Conservation (phyloP, 1,140 invertebrate genomes). For the Trachymyrmex cornetzi region DNA sequence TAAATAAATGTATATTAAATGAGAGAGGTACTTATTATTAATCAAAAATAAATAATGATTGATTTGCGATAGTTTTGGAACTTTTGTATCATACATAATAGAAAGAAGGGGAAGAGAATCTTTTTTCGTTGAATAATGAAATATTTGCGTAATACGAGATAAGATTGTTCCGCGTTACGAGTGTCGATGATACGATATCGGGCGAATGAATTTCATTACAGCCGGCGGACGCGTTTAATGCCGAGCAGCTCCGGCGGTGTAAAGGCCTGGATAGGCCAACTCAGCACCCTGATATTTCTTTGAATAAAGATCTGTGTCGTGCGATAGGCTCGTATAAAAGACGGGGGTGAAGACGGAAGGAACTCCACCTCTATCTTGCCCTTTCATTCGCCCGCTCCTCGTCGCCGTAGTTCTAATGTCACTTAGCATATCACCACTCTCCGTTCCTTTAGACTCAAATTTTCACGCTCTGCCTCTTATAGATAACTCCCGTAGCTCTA, state of each 20-base stretch:
- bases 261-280: slow-evolving; percentile 74
- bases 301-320: slow-evolving; percentile 81
- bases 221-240: slow-evolving; percentile 67
- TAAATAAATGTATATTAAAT: not conserved
- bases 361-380: slow-evolving; percentile 71
- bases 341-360: slow-evolving; percentile 56
- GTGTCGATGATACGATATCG: slow-evolving; percentile 69
- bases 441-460: slow-evolving; percentile 58
- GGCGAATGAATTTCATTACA: slow-evolving; percentile 74
- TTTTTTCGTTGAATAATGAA: not conserved
- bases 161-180: slow-evolving; percentile 37
- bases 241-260: slow-evolving; percentile 62
- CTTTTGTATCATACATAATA: not conserved
- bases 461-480: slow-evolving; percentile 70
- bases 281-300: slow-evolving; percentile 82
- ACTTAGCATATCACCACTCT: slow-evolving; percentile 53
- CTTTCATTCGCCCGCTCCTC: slow-evolving; percentile 42
- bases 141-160: slow-evolving; percentile 34
- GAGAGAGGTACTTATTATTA: not conserved
- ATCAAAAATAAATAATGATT: not conserved
- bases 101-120: not conserved
- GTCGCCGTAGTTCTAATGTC: slow-evolving; percentile 61
- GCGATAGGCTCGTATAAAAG: slow-evolving; percentile 75
- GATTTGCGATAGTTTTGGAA: not conserved
- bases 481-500: slow-evolving; percentile 46